These are phyloP conservation scores for Nomia melanderi DNA, from an alignment of 1,140 invertebrate species.

Conservation along the genomic window DNA sequence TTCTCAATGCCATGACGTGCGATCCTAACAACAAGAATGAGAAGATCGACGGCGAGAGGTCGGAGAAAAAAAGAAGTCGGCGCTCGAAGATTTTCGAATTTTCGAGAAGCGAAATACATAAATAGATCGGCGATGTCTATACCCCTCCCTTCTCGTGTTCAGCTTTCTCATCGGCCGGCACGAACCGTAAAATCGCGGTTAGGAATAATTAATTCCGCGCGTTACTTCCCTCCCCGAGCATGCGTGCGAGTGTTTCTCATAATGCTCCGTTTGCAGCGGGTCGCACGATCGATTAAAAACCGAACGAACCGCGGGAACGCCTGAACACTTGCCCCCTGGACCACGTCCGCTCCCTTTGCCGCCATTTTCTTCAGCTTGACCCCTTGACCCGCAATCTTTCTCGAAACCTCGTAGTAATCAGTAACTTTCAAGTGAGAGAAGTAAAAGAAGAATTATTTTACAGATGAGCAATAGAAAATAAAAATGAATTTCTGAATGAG, in stretches of 20 bases:
- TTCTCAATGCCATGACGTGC: constrained; percentile 9
- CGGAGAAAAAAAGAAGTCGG: constrained; percentile 14
- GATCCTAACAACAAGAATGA: constrained; percentile 27
- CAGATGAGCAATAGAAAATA: too few relatives aligned
- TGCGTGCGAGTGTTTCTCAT: neutral
- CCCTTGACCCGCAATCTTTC: too few relatives aligned
- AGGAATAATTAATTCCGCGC: constrained; percentile 49
- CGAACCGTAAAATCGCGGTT: constrained; percentile 51
- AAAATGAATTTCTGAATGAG: too few relatives aligned
- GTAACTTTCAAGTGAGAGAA: too few relatives aligned
- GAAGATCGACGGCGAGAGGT: constrained; percentile 31
- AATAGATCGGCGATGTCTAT: constrained; percentile 53
- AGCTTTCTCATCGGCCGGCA: constrained; percentile 29
- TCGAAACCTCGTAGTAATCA: too few relatives aligned
- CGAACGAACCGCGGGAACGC: neutral
- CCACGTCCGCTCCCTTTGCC: neutral
- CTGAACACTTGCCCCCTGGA: neutral
- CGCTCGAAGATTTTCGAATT: constrained; percentile 16
- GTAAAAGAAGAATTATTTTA: too few relatives aligned
- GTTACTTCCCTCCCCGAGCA: constrained; percentile 24
- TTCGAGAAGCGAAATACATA: constrained; percentile 53
- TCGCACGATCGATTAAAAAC: neutral
- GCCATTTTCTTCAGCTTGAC: too few relatives aligned
- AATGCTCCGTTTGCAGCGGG: neutral
- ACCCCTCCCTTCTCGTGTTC: constrained; percentile 8